phyloP scores from a whole-genome alignment of 64 coral and sea anemone species.

The Montipora foliosa region DNA sequence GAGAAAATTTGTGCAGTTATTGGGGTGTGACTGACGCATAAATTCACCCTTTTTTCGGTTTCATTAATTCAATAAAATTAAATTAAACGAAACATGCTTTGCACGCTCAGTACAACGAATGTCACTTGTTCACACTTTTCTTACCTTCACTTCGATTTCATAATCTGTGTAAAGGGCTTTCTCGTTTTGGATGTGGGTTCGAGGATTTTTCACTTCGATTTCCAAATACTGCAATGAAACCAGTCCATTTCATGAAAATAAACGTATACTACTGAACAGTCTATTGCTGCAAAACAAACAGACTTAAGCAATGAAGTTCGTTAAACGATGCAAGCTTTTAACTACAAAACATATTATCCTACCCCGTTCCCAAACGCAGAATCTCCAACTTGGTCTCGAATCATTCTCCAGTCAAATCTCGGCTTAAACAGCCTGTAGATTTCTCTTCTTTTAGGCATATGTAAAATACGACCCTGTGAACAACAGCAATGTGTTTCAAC shows the following conservation, averaged over 20 bases:
- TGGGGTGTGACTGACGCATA: too few relatives aligned
- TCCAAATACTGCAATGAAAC: slow-evolving; percentile 80
- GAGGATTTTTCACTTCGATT: slow-evolving; percentile 88
- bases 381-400: slow-evolving; percentile 79
- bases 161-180: slow-evolving; percentile 92
- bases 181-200: slow-evolving; percentile 84
- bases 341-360: neutral
- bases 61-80: too few relatives aligned
- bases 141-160: slow-evolving; percentile 90
- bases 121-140: neutral
- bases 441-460: slow-evolving; percentile 12
- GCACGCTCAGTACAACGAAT: neutral
- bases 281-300: neutral
- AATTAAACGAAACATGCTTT: too few relatives aligned
- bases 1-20: too few relatives aligned
- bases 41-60: too few relatives aligned
- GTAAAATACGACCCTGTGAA: slow-evolving; percentile 17
- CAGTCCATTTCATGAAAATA: neutral
- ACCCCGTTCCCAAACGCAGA: slow-evolving; percentile 65
- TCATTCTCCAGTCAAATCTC: slow-evolving; percentile 53
- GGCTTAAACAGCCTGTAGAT: slow-evolving; percentile 35
- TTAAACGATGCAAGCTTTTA: neutral
- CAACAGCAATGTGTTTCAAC: neutral
- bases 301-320: neutral
- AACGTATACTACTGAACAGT: neutral